Percentiles rank a stretch among this genome's conserved stretches.
These are phyloP conservation scores for Brachionichthys hirsutus DNA, from an alignment of 2,113 vertebrate genomes.

Conservation along the genomic window DNA sequence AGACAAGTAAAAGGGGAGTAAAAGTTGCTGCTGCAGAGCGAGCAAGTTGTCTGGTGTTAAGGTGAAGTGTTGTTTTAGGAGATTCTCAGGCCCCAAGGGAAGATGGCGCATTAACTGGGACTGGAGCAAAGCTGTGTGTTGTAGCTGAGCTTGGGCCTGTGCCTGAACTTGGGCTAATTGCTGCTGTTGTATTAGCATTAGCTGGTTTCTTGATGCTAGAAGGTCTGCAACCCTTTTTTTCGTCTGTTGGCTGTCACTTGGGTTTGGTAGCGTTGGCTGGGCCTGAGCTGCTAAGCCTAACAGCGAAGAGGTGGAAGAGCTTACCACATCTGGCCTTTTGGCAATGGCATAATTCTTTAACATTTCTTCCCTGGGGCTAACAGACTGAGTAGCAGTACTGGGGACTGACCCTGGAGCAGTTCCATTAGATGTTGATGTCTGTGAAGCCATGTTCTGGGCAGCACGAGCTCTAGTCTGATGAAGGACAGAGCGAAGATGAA, in stretches of 20 bases:
- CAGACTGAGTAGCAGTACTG: constrained; percentile 36
- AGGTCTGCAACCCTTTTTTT: constrained; percentile 89
- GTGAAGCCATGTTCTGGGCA: constrained; percentile 71
- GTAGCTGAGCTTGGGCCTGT: constrained; percentile 92
- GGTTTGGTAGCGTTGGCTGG: constrained; percentile 66
- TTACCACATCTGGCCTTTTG: constrained; percentile 51
- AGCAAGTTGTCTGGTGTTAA: constrained; percentile 69
- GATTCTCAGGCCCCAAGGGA: constrained; percentile 88
- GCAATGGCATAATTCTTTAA: constrained; percentile 45
- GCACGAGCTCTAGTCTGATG: constrained; percentile 97
- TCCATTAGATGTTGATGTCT: constrained; percentile 81
- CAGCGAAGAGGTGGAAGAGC: constrained; percentile 37
- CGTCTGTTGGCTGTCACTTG: constrained; percentile 82
- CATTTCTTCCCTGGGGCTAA: constrained; percentile 48
- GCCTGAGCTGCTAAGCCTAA: constrained; percentile 36
- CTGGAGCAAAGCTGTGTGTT: constrained; percentile 93
- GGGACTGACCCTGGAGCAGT: constrained; percentile 47
- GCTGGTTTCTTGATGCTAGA: constrained; percentile 86
- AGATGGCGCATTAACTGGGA: constrained; percentile 94
- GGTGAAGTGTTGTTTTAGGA: constrained; percentile 81
- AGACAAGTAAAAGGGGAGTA: constrained; percentile 97
- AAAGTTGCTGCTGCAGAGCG: constrained; percentile 87
- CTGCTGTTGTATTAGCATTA: constrained; percentile 80
- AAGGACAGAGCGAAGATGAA: constrained; percentile 97
- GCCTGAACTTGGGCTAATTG: constrained; percentile 76